These are phyloP conservation scores for Rhinopomastus cyanomelas DNA, from an alignment of 2,113 vertebrate species.

Conservation along the genomic window DNA sequence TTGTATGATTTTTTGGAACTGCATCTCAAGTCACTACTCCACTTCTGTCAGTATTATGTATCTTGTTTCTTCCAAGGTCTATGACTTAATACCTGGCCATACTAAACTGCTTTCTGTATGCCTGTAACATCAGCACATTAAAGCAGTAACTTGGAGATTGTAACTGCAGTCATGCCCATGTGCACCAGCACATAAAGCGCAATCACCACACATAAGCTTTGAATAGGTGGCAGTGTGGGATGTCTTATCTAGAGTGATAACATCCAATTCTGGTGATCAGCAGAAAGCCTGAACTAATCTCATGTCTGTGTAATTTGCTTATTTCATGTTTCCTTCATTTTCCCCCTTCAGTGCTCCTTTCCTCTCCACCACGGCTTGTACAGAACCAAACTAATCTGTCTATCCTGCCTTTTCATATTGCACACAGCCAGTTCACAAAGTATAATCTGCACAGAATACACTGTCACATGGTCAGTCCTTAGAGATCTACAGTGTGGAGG, in stretches of 20 bases:
- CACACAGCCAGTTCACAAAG: background rate
- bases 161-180: background rate
- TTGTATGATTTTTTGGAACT: background rate
- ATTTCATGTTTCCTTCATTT: conserved; percentile 44
- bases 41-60: background rate
- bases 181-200: background rate
- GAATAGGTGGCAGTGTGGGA: background rate
- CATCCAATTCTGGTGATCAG: conserved; percentile 33
- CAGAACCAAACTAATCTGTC: conserved; percentile 15
- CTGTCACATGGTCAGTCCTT: background rate
- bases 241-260: conserved; percentile 33
- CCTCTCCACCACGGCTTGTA: background rate
- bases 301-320: conserved; percentile 43
- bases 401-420: conserved; percentile 15
- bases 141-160: background rate
- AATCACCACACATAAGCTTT: background rate
- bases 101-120: background rate
- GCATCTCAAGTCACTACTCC: background rate
- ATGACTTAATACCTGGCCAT: background rate
- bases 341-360: conserved; percentile 13
- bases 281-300: conserved; percentile 39
- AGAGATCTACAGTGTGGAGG: background rate
- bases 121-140: background rate
- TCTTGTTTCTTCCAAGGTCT: background rate
- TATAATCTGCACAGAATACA: background rate